These are phyloP conservation scores for Hyposoter dolosus DNA, from an alignment of 2,888 invertebrate genomes.

Conservation along the genomic window DNA sequence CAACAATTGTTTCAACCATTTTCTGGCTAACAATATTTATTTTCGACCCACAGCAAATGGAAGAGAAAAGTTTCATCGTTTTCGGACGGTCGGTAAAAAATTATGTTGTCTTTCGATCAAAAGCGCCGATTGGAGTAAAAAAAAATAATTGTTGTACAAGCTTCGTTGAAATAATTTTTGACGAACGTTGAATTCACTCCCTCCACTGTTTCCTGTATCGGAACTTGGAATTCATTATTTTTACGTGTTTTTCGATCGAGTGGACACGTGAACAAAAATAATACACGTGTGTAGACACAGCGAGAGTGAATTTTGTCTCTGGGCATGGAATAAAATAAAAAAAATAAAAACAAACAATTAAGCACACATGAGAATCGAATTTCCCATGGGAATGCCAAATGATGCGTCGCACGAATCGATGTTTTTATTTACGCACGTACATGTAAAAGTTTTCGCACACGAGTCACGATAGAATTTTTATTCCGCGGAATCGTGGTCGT, in stretches of 20 bases:
- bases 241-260: background rate
- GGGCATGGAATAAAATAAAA: background rate
- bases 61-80: background rate
- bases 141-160: too few species aligned
- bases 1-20: background rate
- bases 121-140: background rate
- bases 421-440: conserved; percentile 9
- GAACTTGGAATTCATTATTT: background rate
- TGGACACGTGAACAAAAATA: background rate
- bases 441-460: background rate
- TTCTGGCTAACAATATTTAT: background rate
- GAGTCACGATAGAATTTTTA: background rate
- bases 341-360: conserved; percentile 2
- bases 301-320: conserved; percentile 8
- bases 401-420: background rate
- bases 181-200: background rate
- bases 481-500: background rate
- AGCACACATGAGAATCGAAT: background rate
- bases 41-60: background rate
- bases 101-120: background rate
- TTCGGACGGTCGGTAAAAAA: background rate
- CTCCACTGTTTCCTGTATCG: background rate
- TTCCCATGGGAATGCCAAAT: background rate
- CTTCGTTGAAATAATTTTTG: background rate
- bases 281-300: conserved; percentile 4